Evolutionary conservation across 2,113 vertebrate genomes (phyloP), one percentile per base, ranked within the genome.

Genomic region (Periophthalmodon schlosseri): DNA sequence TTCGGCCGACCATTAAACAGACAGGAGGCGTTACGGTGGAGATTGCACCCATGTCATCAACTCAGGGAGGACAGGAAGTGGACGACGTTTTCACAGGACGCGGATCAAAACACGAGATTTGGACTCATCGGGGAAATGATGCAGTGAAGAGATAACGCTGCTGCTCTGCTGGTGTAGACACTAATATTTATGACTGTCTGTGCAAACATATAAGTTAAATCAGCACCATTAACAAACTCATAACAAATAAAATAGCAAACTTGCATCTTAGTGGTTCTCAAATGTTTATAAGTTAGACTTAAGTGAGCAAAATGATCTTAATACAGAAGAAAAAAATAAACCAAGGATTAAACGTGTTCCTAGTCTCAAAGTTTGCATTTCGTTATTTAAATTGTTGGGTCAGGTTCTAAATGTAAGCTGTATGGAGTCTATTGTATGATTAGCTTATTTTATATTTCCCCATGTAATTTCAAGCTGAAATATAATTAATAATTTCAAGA

Each of bases 31-130:
- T 73, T 73, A 73, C 50, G 39, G 39, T 36, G n/a, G 54, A 34
- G 73, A 77, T 72, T 49, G 66, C 79, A 78, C 77, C 75, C 79
- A 84, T 50, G 61, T 69, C 81, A 83, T 78, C 86, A 77, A 46
- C 69, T 73, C 49, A 69, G 74, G 84, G 73, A 84, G 87, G 77
- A 39, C 90, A 92, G 91, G 92, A 93, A 92, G 52, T n/a, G 77
- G 68, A 5, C 13, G 23, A 77, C 11, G 28, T 68, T 77, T 68
- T 65, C 16, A 73, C 70, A 82, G 86, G 74, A 58, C 78, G 16
- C 21, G 28, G 81, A 84, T 87, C 88, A 72, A 84, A 85, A 80
- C 44, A 36, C 24, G 68, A 68, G 44, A 77, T 74, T 46, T 73
- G 72, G 66, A 49, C 58, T 79, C 69, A 33, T 79, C 68, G 78